Conservation (phyloP, 35 echinoderm and acorn worm species). For the Ophioderma brevispina region DNA sequence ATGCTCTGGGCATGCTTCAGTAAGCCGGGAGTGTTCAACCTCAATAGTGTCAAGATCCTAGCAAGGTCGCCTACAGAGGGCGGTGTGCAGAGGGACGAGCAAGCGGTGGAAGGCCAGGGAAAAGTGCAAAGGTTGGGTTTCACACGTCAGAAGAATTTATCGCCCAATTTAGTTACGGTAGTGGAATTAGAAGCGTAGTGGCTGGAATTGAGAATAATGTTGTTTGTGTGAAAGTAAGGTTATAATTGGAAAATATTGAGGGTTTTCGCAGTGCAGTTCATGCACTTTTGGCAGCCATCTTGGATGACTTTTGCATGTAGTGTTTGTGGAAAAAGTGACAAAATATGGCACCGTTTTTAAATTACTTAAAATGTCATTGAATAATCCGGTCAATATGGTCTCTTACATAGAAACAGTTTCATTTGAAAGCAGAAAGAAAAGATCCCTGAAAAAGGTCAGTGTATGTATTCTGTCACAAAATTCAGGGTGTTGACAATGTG, state of each 20-base stretch:
- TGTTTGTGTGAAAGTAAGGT: background rate
- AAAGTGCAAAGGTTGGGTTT: slow-evolving; percentile 30
- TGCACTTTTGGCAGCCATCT: background rate
- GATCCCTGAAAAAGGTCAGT: too few species aligned
- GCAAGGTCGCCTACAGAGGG: slow-evolving; percentile 23
- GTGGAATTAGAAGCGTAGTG: background rate
- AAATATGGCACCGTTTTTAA: too few species aligned
- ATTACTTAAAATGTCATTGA: too few species aligned
- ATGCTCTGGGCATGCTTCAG: slow-evolving; percentile 79
- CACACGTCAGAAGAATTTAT: slow-evolving; percentile 55
- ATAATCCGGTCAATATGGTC: too few species aligned
- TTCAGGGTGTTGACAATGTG: too few species aligned
- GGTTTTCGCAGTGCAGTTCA: background rate
- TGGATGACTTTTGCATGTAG: background rate
- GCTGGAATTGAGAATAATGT: too few species aligned
- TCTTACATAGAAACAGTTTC: too few species aligned
- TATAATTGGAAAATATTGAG: background rate
- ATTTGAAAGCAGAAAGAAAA: too few species aligned
- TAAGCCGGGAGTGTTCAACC: slow-evolving; percentile 86
- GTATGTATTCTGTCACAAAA: too few species aligned
- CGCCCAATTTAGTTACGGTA: slow-evolving; percentile 71
- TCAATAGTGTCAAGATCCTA: slow-evolving; percentile 72
- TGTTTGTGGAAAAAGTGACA: too few species aligned
- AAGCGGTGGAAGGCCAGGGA: background rate
- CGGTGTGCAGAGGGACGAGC: background rate